These are phyloP conservation scores for Micoletzkya japonica DNA, from an alignment of 2,888 invertebrate species.

Conservation along the genomic window DNA sequence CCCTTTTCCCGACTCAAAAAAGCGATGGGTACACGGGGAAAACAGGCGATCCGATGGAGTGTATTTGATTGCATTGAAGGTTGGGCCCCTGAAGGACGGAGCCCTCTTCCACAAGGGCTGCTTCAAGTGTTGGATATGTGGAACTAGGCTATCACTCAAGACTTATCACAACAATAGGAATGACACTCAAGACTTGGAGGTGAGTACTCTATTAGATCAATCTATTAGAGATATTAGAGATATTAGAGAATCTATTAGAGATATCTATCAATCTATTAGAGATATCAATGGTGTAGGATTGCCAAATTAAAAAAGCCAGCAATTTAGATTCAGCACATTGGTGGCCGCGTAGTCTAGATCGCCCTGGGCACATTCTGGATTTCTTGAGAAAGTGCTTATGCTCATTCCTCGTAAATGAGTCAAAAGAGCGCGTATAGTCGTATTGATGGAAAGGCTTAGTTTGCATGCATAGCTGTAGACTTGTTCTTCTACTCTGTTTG, in stretches of 20 bases:
- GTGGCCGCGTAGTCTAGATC: no score
- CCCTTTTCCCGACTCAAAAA: not conserved
- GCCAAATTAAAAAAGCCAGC: not conserved
- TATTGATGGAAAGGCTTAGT: no score
- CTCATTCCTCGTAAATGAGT: no score
- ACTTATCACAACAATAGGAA: constrained; percentile 64
- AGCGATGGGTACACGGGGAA: not conserved
- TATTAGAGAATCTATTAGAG: no score
- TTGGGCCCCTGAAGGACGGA: constrained; percentile 37
- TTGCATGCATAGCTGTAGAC: no score
- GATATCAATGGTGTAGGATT: not conserved
- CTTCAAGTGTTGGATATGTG: constrained; percentile 65
- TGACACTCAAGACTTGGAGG: constrained; percentile 64
- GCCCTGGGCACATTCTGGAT: no score
- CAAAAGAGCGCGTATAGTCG: no score
- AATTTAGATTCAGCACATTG: no score
- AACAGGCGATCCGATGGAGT: not conserved
- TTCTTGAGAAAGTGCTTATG: no score
- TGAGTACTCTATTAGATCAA: constrained; percentile 32
- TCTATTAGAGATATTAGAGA: no score
- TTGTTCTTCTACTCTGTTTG: no score
- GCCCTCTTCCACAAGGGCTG: constrained; percentile 45
- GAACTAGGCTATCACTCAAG: constrained; percentile 62
- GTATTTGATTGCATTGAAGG: not conserved
- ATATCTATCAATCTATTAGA: not conserved